Conservation (phyloP, 1,140 invertebrate genomes). For the Pachypeltis micranthus region DNA sequence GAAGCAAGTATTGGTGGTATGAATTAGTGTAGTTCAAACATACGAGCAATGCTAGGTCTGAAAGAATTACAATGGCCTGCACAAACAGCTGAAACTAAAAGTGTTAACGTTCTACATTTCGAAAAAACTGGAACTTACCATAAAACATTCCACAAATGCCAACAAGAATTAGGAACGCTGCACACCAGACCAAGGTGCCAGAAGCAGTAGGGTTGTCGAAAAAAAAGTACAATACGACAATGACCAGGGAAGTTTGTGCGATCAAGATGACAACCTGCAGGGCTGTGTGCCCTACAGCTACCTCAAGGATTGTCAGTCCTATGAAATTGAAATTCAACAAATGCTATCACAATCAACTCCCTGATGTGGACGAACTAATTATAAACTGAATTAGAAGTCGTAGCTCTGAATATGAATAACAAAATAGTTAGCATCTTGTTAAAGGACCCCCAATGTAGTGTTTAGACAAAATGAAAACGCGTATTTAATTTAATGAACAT, state of each 20-base stretch:
- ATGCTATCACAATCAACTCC: too few relatives aligned
- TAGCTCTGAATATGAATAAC: neutral
- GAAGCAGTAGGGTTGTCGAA: slow-evolving; percentile 36
- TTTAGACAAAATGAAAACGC: too few relatives aligned
- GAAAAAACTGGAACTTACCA: slow-evolving; percentile 29
- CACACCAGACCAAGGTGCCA: slow-evolving; percentile 31
- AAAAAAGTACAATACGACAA: slow-evolving; percentile 9
- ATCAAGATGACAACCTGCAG: slow-evolving; percentile 69
- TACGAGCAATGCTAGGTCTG: too few relatives aligned
- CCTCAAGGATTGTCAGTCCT: slow-evolving; percentile 62
- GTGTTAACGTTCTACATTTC: neutral
- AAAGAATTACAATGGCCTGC: too few relatives aligned
- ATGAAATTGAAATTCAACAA: too few relatives aligned
- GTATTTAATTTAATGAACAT: too few relatives aligned
- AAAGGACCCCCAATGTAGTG: neutral
- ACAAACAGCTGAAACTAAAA: too few relatives aligned
- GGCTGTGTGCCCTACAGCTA: slow-evolving; percentile 65
- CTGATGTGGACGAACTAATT: too few relatives aligned
- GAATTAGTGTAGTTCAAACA: too few relatives aligned
- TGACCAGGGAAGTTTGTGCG: slow-evolving; percentile 44
- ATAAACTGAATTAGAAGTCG: too few relatives aligned
- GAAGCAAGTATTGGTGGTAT: too few relatives aligned
- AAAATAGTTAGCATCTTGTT: neutral
- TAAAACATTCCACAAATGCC: slow-evolving; percentile 42
- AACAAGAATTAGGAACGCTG: slow-evolving; percentile 38